Percentiles rank a stretch among this genome's conserved stretches.
phyloP scores from a whole-genome alignment of 2,797 vertebrate species.

The Myotis pilosus region DNA sequence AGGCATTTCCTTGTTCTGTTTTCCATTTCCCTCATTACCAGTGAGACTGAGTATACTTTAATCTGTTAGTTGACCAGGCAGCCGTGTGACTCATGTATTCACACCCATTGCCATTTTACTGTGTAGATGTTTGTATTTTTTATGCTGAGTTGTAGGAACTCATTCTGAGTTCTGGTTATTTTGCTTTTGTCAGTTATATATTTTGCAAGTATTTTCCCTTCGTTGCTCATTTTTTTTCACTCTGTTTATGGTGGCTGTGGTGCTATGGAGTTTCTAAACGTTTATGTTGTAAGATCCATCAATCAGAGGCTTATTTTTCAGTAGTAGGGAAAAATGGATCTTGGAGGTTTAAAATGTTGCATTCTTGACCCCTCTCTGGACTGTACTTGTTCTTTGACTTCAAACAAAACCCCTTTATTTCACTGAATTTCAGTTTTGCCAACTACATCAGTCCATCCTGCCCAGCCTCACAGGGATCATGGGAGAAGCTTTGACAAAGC shows the following conservation, averaged over 20 bases:
- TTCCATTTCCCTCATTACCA: background rate
- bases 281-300: background rate
- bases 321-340: background rate
- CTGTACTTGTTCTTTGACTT: background rate
- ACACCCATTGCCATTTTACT: background rate
- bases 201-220: conserved; percentile 17
- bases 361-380: background rate
- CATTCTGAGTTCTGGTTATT: background rate
- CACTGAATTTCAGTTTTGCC: background rate
- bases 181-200: background rate
- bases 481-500: background rate
- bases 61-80: background rate
- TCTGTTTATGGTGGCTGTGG: background rate
- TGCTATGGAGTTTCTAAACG: background rate
- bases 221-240: conserved; percentile 27
- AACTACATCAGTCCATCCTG: background rate
- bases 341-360: background rate
- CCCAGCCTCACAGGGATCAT: background rate
- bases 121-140: background rate
- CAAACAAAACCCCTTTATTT: background rate
- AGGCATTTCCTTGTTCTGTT: background rate
- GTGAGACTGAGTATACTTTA: background rate
- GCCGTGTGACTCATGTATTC: background rate
- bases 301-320: background rate
- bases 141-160: background rate